A percentile compares a stretch with the other conserved stretches of the same genome.
These are phyloP conservation scores for Montipora sp. DNA, from an alignment of 64 coral and sea anemone genomes.

Conservation along the genomic window DNA sequence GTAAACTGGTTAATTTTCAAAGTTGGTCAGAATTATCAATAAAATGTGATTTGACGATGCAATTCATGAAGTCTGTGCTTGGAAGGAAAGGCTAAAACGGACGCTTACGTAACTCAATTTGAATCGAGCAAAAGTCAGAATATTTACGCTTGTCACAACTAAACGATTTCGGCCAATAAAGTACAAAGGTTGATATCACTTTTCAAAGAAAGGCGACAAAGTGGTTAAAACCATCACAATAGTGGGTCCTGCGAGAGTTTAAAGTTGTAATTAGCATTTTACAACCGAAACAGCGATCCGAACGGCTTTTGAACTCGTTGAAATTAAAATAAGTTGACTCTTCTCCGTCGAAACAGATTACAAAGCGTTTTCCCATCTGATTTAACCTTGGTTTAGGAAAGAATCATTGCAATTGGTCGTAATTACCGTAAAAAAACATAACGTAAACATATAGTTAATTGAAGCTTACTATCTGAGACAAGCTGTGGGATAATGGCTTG, in stretches of 20 bases:
- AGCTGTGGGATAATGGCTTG: conserved; percentile 78
- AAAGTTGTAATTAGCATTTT: not conserved
- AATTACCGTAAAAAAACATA: not conserved
- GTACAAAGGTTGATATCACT: not conserved
- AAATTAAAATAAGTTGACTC: not conserved
- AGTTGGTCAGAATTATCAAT: too few species aligned
- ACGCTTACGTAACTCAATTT: too few species aligned
- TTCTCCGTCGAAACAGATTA: not conserved
- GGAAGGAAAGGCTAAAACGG: too few species aligned
- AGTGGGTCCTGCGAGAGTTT: not conserved
- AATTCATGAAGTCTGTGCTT: too few species aligned
- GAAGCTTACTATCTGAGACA: conserved; percentile 54
- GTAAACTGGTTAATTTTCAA: too few species aligned
- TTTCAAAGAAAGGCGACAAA: not conserved
- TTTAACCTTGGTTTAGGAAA: not conserved
- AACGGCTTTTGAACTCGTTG: not conserved
- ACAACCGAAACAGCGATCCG: not conserved
- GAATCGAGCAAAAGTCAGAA: too few species aligned
- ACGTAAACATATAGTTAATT: not conserved
- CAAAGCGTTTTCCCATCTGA: not conserved
- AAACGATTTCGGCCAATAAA: not conserved
- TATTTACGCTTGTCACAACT: not conserved
- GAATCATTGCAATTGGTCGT: not conserved
- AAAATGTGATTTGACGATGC: too few species aligned
- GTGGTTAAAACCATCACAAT: not conserved